Evolutionary conservation across 2,797 vertebrate species (phyloP).

Genomic region (Anableps anableps): DNA sequence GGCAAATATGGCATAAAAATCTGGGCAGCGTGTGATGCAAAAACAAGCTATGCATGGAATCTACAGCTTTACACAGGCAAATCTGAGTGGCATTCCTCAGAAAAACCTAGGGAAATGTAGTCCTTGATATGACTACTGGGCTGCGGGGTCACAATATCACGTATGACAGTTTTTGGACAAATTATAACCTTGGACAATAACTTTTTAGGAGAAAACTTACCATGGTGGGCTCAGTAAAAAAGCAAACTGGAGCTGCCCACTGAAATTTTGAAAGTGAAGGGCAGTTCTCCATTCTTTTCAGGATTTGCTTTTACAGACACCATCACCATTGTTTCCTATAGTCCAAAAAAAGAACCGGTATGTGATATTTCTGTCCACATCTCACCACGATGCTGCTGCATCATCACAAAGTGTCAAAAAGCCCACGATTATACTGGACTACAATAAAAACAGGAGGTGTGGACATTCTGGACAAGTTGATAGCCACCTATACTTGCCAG

Average conservation of each 20-base stretch:
- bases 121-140: constrained; percentile 1
- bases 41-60: constrained; percentile 14
- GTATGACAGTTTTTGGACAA: not conserved
- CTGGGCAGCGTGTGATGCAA: too few species aligned
- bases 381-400: constrained; percentile 1
- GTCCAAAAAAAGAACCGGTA: not conserved
- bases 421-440: constrained; percentile 17
- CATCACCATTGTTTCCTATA: not conserved
- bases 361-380: not conserved
- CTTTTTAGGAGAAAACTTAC: constrained; percentile 3
- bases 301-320: not conserved
- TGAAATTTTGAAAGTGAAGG: not conserved
- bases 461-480: constrained; percentile 24
- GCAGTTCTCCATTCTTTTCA: constrained; percentile 1
- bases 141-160: constrained; percentile 3
- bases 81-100: constrained; percentile 20
- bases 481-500: constrained; percentile 21
- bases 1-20: not conserved
- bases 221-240: constrained; percentile 4
- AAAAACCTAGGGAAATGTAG: constrained; percentile 21
- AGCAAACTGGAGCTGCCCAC: not conserved
- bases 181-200: not conserved
- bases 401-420: constrained; percentile 6
- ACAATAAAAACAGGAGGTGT: not conserved
- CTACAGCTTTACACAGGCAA: constrained; percentile 29